Evolutionary conservation across 2,888 invertebrate species (phyloP).

Genomic region (Euplexia lucipara): DNA sequence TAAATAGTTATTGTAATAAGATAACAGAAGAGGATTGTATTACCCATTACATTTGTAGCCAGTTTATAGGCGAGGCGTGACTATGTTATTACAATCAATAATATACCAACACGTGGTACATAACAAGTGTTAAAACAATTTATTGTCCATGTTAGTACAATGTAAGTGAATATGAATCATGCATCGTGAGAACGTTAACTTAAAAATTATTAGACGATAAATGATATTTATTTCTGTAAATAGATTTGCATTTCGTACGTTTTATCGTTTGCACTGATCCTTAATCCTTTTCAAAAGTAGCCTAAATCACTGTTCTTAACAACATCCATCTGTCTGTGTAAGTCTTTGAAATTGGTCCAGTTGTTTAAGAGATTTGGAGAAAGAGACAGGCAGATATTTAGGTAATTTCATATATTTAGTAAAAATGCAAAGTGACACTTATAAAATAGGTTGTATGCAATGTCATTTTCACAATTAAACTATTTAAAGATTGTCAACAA

Average conservation of each 20-base stretch:
- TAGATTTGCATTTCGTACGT: too few species aligned
- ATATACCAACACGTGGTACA: slow-evolving; percentile 40
- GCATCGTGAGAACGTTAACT: slow-evolving; percentile 43
- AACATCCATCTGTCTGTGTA: too few species aligned
- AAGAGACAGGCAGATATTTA: too few species aligned
- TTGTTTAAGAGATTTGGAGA: too few species aligned
- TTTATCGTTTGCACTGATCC: too few species aligned
- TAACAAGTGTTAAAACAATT: slow-evolving; percentile 12
- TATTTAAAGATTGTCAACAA: neutral
- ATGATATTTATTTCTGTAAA: too few species aligned
- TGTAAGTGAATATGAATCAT: slow-evolving; percentile 46
- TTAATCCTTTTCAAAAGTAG: too few species aligned
- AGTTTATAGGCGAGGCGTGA: neutral
- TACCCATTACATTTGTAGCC: neutral
- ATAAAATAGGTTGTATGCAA: neutral
- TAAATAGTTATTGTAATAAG: neutral
- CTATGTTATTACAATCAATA: slow-evolving; percentile 10
- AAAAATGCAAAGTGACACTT: too few species aligned
- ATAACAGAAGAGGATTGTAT: neutral
- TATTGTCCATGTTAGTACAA: slow-evolving; percentile 22
- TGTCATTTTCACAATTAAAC: neutral
- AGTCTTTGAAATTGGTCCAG: too few species aligned
- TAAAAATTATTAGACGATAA: slow-evolving; percentile 24
- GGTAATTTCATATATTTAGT: too few species aligned
- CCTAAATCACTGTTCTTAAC: too few species aligned